Percentiles rank a stretch among this genome's conserved stretches.
phyloP scores from a whole-genome alignment of 2,797 vertebrate genomes.

The Amphiprion clarkii region DNA sequence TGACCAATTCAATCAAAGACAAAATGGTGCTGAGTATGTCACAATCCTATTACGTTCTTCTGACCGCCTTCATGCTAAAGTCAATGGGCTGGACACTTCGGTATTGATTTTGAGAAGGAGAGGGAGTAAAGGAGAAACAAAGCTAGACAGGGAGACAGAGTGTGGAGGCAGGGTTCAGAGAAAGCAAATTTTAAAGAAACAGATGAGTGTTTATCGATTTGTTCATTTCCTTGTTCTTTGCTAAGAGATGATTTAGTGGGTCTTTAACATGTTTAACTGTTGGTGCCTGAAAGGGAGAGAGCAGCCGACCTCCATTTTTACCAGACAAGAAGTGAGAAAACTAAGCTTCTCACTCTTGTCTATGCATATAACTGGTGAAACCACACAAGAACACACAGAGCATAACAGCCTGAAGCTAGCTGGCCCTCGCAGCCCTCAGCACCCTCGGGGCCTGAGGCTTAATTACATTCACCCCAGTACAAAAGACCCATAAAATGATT shows the following conservation, averaged over 20 bases:
- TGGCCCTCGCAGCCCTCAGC: background rate
- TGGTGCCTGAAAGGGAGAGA: background rate
- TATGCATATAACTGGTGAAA: background rate
- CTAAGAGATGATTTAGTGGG: slow-evolving; percentile 46
- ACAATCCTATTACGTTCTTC: slow-evolving; percentile 50
- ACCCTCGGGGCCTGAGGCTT: slow-evolving; percentile 16
- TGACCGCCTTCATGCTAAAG: slow-evolving; percentile 40
- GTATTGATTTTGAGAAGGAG: slow-evolving; percentile 45
- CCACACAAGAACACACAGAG: background rate
- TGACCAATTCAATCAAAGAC: slow-evolving; percentile 41
- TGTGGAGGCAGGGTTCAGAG: slow-evolving; percentile 7
- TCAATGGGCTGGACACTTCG: slow-evolving; percentile 48
- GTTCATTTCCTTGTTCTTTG: slow-evolving; percentile 44
- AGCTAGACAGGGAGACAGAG: background rate
- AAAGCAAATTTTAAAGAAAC: slow-evolving; percentile 48
- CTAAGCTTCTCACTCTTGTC: background rate
- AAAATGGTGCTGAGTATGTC: slow-evolving; percentile 44
- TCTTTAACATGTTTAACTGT: slow-evolving; percentile 42
- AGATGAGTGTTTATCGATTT: slow-evolving; percentile 61
- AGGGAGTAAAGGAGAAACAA: background rate
- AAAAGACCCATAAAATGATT: slow-evolving; percentile 52
- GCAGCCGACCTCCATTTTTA: slow-evolving; percentile 42
- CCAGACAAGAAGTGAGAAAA: background rate
- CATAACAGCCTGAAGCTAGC: background rate
- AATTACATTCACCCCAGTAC: slow-evolving; percentile 54